Evolutionary conservation across 2,888 invertebrate genomes (phyloP), one percentile per base, ranked within the genome.

Genomic region (Siphlonurus alternatus): DNA sequence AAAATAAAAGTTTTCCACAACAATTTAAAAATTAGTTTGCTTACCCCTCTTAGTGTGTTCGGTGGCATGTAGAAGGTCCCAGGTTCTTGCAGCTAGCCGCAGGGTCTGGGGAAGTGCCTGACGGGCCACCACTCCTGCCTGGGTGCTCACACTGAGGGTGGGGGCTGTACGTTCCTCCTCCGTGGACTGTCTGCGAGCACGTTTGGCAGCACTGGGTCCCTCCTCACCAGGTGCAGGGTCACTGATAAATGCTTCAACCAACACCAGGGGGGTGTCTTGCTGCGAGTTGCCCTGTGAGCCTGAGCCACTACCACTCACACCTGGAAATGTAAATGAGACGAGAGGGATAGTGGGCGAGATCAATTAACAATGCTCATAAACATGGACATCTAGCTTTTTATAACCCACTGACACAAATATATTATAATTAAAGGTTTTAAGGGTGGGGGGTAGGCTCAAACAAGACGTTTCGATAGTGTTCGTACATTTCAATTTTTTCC

Each of bases 71-170:
- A 94, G 76, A 56, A 93, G 76, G 72, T 93, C 90, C 89, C 93
- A 93, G 73, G 93, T 88, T 73, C 88, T 89, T 1, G 89, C 87
- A 18, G 91, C 89, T 70, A 88, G 84, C 67, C 87, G 81, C 73
- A 94, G 89, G 68, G 89, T 88, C 71, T 83, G 84, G 2, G 73
- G 71, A 10, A 56, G 20, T 18, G 56, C 7, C 56, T 65, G 56
- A 18, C 22, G 7, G 7, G n/a, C 56, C 7, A 7, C 5, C 5
- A 20, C 22, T 18, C 19, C 7, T 10, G 19, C n/a, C 7, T 22
- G n/a, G 20, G 56, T 18, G 22, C 56, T 56, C 15, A 56, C 56
- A n/a, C 19, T 56, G 19, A 56, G 56, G 5, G 56, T 56, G 7
- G 56, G 56, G 7, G 5, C 19, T 56, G 15, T 20, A 10, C 22